Percentiles rank a stretch among this genome's conserved stretches.
phyloP scores from a whole-genome alignment of 2,888 invertebrate genomes.

The Lottia scabra region DNA sequence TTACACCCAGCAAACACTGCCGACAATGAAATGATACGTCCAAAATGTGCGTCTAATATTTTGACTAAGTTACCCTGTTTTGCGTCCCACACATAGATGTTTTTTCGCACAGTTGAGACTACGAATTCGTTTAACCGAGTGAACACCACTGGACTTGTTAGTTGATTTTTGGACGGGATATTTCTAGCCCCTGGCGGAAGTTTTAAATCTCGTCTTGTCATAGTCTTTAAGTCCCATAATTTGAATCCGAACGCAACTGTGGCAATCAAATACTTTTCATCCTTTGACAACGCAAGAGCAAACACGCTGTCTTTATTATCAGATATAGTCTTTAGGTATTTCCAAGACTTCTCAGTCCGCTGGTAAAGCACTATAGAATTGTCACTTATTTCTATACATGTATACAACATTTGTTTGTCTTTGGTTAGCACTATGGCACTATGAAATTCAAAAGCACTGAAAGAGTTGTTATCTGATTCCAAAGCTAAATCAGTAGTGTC shows the following conservation, averaged over 20 bases:
- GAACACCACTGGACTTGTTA: conserved; percentile 91
- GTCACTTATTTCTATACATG: conserved; percentile 68
- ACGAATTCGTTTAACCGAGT: conserved; percentile 90
- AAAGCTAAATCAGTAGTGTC: conserved; percentile 62
- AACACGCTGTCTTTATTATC: conserved; percentile 64
- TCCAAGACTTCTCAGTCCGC: conserved; percentile 52
- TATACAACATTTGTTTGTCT: conserved; percentile 56
- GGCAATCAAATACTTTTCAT: conserved; percentile 85
- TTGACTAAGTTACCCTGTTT: conserved; percentile 86
- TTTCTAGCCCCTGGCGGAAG: conserved; percentile 81
- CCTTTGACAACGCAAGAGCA: conserved; percentile 81
- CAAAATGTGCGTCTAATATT: conserved; percentile 95
- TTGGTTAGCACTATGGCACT: conserved; percentile 63
- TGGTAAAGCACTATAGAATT: conserved; percentile 64
- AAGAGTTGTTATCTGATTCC: conserved; percentile 55
- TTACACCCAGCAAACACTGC: conserved; percentile 81
- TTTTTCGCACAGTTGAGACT: conserved; percentile 94
- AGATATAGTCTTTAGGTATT: conserved; percentile 60
- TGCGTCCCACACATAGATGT: conserved; percentile 93
- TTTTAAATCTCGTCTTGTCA: conserved; percentile 55
- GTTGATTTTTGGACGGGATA: conserved; percentile 90
- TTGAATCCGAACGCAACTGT: conserved; percentile 68
- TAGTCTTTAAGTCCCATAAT: conserved; percentile 68
- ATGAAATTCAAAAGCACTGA: conserved; percentile 66
- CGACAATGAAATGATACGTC: conserved; percentile 91